Evolutionary conservation across 2,888 invertebrate species (phyloP).

Genomic region (Synergus gifuensis): DNA sequence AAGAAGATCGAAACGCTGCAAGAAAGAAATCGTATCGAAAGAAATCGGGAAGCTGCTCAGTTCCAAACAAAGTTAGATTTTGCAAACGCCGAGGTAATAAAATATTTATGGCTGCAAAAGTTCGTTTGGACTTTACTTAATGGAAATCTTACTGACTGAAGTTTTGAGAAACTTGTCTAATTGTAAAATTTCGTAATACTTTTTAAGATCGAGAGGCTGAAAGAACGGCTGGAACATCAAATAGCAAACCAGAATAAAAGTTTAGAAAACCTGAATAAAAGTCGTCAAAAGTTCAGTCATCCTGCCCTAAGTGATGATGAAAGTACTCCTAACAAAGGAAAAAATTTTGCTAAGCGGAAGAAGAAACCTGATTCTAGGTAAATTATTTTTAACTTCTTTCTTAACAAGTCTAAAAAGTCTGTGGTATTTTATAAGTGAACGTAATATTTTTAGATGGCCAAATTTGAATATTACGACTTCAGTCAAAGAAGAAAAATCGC

Average conservation of each 20-base stretch:
- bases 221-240: neutral
- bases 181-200: neutral
- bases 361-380: slow-evolving; percentile 12
- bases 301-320: slow-evolving; percentile 23
- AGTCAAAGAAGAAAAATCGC: neutral
- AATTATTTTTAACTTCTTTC: neutral
- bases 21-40: slow-evolving; percentile 26
- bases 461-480: slow-evolving; percentile 18
- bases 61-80: slow-evolving; percentile 13
- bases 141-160: neutral
- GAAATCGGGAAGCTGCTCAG: slow-evolving; percentile 13
- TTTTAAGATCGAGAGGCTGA: slow-evolving; percentile 19
- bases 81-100: slow-evolving; percentile 20
- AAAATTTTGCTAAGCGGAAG: neutral
- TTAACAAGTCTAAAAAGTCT: neutral
- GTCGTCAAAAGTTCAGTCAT: neutral
- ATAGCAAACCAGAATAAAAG: neutral
- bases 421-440: no score
- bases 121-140: no score
- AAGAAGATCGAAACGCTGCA: neutral
- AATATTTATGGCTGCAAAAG: neutral
- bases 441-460: slow-evolving; percentile 23
- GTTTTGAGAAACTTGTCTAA: neutral
- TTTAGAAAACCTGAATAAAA: neutral
- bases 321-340: neutral